Conservation (phyloP, 1,140 invertebrate species). For the Ceratitis capitata region DNA sequence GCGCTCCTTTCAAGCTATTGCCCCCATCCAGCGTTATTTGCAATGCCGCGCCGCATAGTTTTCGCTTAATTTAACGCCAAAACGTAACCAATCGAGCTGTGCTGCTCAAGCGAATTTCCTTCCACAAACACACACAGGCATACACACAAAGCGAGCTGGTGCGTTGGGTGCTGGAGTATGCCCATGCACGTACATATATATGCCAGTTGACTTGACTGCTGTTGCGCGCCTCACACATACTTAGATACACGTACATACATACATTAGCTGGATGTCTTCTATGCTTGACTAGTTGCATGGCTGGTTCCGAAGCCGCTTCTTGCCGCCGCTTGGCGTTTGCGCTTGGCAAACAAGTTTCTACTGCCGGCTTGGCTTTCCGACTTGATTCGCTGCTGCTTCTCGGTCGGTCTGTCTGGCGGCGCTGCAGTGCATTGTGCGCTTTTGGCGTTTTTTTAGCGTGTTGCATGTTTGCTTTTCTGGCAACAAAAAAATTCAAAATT, state of each 20-base stretch:
- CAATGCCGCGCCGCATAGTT: conserved; percentile 11
- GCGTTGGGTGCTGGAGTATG: background rate
- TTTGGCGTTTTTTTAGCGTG: background rate
- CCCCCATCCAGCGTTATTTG: background rate
- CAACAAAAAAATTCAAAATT: conserved; percentile 8
- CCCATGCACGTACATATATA: too few relatives aligned
- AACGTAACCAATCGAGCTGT: conserved; percentile 13
- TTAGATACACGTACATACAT: too few relatives aligned
- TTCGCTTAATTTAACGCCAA: conserved; percentile 38
- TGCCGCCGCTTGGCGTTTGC: background rate
- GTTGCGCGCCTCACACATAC: background rate
- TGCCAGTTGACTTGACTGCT: background rate
- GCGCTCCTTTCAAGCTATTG: background rate
- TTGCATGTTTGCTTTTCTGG: background rate
- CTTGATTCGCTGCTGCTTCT: background rate
- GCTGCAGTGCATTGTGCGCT: background rate
- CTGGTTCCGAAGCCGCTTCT: background rate
- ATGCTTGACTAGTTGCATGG: conserved; percentile 24
- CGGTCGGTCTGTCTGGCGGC: background rate
- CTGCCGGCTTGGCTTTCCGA: background rate
- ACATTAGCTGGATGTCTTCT: too few relatives aligned
- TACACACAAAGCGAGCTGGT: background rate
- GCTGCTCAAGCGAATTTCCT: conserved; percentile 28
- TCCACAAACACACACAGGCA: background rate
- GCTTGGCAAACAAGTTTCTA: background rate